Evolutionary conservation across 2,113 vertebrate genomes (phyloP), one percentile per base, ranked within the genome.

Genomic region (Megaceryle maxima): DNA sequence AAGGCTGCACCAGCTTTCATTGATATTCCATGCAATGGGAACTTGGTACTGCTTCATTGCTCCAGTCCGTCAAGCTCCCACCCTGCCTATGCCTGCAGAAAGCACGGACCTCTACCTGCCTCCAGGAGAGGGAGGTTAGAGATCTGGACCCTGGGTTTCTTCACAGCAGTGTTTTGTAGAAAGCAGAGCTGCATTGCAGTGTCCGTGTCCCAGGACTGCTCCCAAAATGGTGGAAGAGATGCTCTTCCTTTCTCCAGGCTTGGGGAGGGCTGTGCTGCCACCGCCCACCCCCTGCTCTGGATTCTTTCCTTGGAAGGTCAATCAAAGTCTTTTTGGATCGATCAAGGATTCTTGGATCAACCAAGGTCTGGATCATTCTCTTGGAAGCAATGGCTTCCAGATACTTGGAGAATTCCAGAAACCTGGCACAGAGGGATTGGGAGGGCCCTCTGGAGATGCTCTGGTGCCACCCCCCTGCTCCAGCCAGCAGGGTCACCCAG

Each of bases 81-180:
- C 25, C 9, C 31, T 1, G 3, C 9, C 37, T 33, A 22, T 35
- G 64, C 79, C 44, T 39, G 68, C 55, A 43, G 60, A 62, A 48
- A 51, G 39, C n/a, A 8, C 1, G 5, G 9, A 1, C 2, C 13
- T 0, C 12, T 13, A n/a, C 16, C 31, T 78, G 29, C 33, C 43
- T 69, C 25, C 64, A 33, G 73, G 55, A 83, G 35, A 83, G 50
- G 48, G 39, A 22, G 25, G 31, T 0, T 21, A 33, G 50, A 22
- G 59, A 43, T n/a, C 21, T 20, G 31, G 39, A 29, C 8, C 25
- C 0, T 0, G 10, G 3, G 15, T 69, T 39, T 76, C 44, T 63
- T 31, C 18, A 11, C 31, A 57, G 66, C 35, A 51, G 35, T 19
- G 37, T 37, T 48, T n/a, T 3, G 5, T 18, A 28, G 48, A 41